Conservation (phyloP, 2,797 vertebrate genomes). For the Myotis daubentonii region DNA sequence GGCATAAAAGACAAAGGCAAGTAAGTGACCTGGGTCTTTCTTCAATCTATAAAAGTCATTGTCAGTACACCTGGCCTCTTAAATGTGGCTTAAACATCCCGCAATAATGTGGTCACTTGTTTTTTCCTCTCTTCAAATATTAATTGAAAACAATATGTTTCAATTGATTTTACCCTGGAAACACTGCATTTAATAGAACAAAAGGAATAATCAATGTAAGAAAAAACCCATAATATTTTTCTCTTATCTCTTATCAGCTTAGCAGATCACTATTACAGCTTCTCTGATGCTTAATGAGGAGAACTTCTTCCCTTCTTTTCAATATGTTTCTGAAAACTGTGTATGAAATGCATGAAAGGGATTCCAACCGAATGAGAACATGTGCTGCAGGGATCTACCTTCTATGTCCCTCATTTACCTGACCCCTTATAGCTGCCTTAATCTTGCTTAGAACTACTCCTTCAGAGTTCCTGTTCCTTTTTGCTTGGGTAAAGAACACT, state of each 20-base stretch:
- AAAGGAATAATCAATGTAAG: background rate
- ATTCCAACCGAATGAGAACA: background rate
- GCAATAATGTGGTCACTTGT: background rate
- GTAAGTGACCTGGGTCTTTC: background rate
- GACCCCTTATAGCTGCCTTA: background rate
- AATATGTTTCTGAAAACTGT: slow-evolving; percentile 6
- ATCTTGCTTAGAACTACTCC: background rate
- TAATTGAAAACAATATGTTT: slow-evolving; percentile 16
- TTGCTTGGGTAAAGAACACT: background rate
- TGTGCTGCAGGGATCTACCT: background rate
- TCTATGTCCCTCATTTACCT: background rate
- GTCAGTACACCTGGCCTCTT: background rate
- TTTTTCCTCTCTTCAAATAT: background rate
- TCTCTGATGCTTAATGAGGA: background rate
- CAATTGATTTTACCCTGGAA: background rate
- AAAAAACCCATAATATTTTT: background rate
- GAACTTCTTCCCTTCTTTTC: background rate
- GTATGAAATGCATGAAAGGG: background rate
- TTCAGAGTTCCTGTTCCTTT: background rate
- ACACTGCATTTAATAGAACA: background rate
- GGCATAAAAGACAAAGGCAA: background rate
- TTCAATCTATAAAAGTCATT: background rate
- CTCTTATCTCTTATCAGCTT: background rate
- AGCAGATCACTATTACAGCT: background rate
- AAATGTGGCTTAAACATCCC: background rate